Evolutionary conservation across 2,113 vertebrate species (phyloP), one percentile per base, ranked within the genome.

Genomic region (Hemicordylus capensis): DNA sequence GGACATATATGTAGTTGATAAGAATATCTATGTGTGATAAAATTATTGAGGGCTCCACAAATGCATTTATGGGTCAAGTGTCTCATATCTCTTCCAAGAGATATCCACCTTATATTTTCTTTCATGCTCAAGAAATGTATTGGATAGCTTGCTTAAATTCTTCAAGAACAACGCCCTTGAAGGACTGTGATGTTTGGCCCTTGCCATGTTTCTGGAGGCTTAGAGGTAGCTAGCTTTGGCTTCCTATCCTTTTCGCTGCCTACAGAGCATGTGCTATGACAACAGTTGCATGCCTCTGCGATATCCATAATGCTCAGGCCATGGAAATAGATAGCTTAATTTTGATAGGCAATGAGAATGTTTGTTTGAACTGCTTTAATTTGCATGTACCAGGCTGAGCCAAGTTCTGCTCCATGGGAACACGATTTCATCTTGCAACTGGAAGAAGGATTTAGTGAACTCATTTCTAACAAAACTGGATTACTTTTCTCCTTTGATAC

Each of bases 141-240:
- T 90, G 75, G 91, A 76, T 48, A 73, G 79, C 31, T 46, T 90
- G 74, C 34, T 69, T 59, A n/a, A 58, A 20, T 70, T 31, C 64
- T 93, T 90, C 88, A 91, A 92, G 87, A 84, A 82, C 78, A 91
- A 77, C 90, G 8, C 88, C 81, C 91, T 89, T 88, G 88, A 81
- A 84, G 80, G 89, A 88, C 42, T 90, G 58, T 92, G 90, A 88
- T 92, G 88, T 80, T 93, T 92, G 91, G 91, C 93, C 64, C 76
- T 87, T 72, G 83, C 80, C 73, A 20, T 89, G 69, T 77, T 93
- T 91, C 88, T 89, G 84, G 78, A 83, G 78, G 85, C 89, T 89
- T 93, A 88, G 91, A 93, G 89, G 84, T 86, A 93, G 94, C 93
- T 94, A 93, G 90, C 56, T 77, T 94, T 94, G 93, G 91, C 94